phyloP scores from a whole-genome alignment of 2,113 vertebrate species.

The Petrocephalus microphthalmus region DNA sequence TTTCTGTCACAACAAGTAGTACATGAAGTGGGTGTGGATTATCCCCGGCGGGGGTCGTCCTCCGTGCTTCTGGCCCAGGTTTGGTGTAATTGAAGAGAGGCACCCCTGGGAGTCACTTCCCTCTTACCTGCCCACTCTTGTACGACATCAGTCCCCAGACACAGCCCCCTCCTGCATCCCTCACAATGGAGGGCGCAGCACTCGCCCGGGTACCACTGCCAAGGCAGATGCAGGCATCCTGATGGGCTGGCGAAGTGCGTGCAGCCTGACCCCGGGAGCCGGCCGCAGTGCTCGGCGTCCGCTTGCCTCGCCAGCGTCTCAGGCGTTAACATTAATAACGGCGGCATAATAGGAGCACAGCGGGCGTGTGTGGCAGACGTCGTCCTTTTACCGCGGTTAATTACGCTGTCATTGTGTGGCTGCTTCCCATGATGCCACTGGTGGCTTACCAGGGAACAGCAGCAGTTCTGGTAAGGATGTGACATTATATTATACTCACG shows the following conservation, averaged over 20 bases:
- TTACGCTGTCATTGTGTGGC: constrained; percentile 16
- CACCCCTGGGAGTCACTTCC: constrained; percentile 25
- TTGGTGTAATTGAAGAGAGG: constrained; percentile 44
- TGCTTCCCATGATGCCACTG: neutral
- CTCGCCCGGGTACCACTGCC: constrained; percentile 28
- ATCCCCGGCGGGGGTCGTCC: constrained; percentile 31
- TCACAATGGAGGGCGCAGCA: constrained; percentile 35
- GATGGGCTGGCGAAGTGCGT: constrained; percentile 35
- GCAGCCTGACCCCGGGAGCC: constrained; percentile 30
- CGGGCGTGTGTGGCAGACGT: constrained; percentile 22
- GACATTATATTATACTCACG: neutral
- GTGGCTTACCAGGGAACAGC: neutral
- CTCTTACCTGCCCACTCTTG: constrained; percentile 20
- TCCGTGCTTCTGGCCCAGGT: constrained; percentile 19
- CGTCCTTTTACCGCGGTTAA: constrained; percentile 33
- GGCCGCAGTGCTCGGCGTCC: constrained; percentile 31
- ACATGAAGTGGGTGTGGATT: constrained; percentile 36
- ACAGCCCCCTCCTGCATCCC: constrained; percentile 27
- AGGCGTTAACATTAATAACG: constrained; percentile 28
- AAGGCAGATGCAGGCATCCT: constrained; percentile 32
- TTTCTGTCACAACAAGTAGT: constrained; percentile 25
- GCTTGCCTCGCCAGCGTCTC: constrained; percentile 32
- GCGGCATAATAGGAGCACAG: constrained; percentile 30
- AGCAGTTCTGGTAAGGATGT: neutral
- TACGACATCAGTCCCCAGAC: constrained; percentile 25